These are phyloP conservation scores for Folsomia candida DNA, from an alignment of 2,888 invertebrate species.

Conservation along the genomic window DNA sequence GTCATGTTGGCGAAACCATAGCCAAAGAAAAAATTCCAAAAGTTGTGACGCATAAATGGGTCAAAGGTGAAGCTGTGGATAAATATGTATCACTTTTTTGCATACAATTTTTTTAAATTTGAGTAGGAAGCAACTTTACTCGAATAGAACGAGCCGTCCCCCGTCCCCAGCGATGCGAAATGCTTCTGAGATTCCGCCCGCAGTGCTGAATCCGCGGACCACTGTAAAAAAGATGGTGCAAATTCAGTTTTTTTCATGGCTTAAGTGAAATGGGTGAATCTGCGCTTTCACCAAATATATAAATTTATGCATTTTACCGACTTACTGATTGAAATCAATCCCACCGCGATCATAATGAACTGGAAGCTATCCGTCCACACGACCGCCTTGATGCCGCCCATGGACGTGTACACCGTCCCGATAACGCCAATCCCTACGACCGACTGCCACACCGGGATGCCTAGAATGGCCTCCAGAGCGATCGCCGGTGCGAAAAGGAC, in stretches of 20 bases:
- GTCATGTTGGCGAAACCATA: constrained; percentile 34
- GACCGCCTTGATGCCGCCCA: constrained; percentile 49
- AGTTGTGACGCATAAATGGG: constrained; percentile 40
- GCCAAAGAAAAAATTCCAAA: constrained; percentile 37
- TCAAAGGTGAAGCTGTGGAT: constrained; percentile 28
- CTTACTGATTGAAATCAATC: constrained; percentile 52
- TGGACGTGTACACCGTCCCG: constrained; percentile 55
- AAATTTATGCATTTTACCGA: constrained; percentile 14
- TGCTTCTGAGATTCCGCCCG: constrained; percentile 52
- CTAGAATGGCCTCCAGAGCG: constrained; percentile 17
- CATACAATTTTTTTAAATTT: too few species aligned
- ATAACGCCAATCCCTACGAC: constrained; percentile 50
- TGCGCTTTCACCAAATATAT: too few species aligned
- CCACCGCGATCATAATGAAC: constrained; percentile 34
- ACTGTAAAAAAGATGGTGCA: too few species aligned
- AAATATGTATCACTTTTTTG: too few species aligned
- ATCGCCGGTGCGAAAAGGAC: constrained; percentile 52
- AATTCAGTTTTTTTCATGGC: too few species aligned
- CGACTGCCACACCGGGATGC: constrained; percentile 35
- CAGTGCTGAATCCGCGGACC: constrained; percentile 41
- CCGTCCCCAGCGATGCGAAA: constrained; percentile 52
- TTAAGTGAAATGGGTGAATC: too few species aligned
- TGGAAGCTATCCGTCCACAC: constrained; percentile 44
- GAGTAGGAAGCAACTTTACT: too few species aligned
- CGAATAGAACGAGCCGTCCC: constrained; percentile 51